Conservation (phyloP, 2,888 invertebrate genomes). For the Timandra comae region DNA sequence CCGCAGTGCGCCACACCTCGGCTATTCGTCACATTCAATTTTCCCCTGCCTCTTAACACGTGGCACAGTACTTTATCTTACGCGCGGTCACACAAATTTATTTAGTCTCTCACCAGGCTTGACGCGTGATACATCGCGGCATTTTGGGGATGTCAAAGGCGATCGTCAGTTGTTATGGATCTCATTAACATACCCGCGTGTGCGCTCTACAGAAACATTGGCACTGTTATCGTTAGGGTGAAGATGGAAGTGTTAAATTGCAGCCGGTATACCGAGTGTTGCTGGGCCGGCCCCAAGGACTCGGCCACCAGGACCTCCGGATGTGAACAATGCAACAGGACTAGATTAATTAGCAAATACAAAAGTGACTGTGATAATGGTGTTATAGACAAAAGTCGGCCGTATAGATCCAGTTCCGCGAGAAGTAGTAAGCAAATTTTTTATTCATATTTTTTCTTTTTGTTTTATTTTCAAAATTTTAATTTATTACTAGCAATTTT, state of each 20-base stretch:
- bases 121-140: slow-evolving; percentile 60
- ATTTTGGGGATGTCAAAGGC: slow-evolving; percentile 60
- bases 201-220: slow-evolving; percentile 52
- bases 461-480: slow-evolving; percentile 1
- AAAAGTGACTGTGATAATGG: slow-evolving; percentile 70
- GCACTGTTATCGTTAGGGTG: slow-evolving; percentile 61
- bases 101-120: slow-evolving; percentile 70
- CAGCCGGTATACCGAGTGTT: slow-evolving; percentile 31
- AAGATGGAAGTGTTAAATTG: slow-evolving; percentile 50
- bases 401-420: slow-evolving; percentile 53
- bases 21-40: slow-evolving; percentile 45
- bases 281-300: slow-evolving; percentile 32
- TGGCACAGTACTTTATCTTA: slow-evolving; percentile 62
- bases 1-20: slow-evolving; percentile 39
- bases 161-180: slow-evolving; percentile 59
- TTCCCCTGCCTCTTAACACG: slow-evolving; percentile 51
- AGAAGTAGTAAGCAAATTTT: slow-evolving; percentile 63
- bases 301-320: slow-evolving; percentile 29
- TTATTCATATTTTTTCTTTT: slow-evolving; percentile 6
- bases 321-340: slow-evolving; percentile 66
- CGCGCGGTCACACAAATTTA: slow-evolving; percentile 60
- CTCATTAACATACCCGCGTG: slow-evolving; percentile 55
- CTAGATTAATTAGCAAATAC: slow-evolving; percentile 59
- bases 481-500: background rate
- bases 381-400: slow-evolving; percentile 52